Evolutionary conservation across 2,888 invertebrate genomes (phyloP).

Genomic region (Drosophila sordidula): DNA sequence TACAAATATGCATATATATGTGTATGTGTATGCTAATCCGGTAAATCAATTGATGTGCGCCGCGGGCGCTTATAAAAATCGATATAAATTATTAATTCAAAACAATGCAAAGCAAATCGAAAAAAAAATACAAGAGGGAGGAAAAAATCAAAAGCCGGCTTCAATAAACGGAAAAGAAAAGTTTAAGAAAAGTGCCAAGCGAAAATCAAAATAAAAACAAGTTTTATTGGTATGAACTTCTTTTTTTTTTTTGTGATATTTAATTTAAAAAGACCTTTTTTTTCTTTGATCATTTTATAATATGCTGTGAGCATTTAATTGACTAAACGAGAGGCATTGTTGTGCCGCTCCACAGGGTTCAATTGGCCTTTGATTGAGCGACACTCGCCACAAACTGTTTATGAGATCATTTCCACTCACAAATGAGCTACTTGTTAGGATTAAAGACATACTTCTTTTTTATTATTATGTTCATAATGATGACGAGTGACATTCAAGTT

Average conservation of each 20-base stretch:
- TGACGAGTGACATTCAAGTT: constrained; percentile 31
- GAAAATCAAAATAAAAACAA: constrained; percentile 22
- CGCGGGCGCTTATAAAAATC: constrained; percentile 78
- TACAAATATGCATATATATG: constrained; percentile 3
- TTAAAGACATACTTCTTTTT: constrained; percentile 7
- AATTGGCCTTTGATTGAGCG: constrained; percentile 53
- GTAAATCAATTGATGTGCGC: constrained; percentile 81
- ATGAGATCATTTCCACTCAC: constrained; percentile 35
- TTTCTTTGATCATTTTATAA: constrained; percentile 28
- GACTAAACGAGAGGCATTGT: constrained; percentile 44
- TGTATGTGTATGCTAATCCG: constrained; percentile 66
- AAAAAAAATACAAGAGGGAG: constrained; percentile 3
- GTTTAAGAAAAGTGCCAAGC: constrained; percentile 46
- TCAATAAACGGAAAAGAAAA: constrained; percentile 59
- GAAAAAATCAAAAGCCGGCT: constrained; percentile 33
- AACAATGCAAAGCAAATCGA: constrained; percentile 71
- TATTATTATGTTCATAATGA: background rate
- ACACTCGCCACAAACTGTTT: constrained; percentile 12
- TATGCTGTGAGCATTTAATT: constrained; percentile 42
- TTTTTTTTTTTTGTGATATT: constrained; percentile 17
- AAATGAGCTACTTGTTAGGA: constrained; percentile 11
- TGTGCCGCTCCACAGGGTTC: constrained; percentile 44
- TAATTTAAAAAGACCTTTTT: too few relatives aligned
- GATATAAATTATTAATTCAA: constrained; percentile 80
- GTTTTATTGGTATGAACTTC: constrained; percentile 19